Evolutionary conservation across 53 echinoderm and acorn worm species (phyloP).

Genomic region (Echinometra lucunter): DNA sequence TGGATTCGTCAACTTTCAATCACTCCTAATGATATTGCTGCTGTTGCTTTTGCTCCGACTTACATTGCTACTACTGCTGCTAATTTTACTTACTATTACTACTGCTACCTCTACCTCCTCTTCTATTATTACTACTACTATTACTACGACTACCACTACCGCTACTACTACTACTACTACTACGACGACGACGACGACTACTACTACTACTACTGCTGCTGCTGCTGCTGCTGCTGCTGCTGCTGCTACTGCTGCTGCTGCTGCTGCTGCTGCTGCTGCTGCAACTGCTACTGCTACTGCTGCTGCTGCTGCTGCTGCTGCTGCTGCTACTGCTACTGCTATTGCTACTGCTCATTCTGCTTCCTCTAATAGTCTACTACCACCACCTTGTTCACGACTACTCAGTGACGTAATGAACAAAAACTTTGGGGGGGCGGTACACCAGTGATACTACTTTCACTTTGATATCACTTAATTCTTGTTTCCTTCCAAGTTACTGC

Average conservation of each 20-base stretch:
- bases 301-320: slow-evolving; percentile 29
- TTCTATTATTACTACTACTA: slow-evolving; percentile 29
- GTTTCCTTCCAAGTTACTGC: too few species aligned
- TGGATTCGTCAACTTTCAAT: not conserved
- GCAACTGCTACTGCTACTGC: slow-evolving; percentile 19
- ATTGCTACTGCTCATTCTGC: slow-evolving; percentile 6
- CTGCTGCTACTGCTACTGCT: slow-evolving; percentile 9
- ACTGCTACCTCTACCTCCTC: slow-evolving; percentile 6
- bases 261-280: slow-evolving; percentile 17
- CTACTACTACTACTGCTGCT: slow-evolving; percentile 49
- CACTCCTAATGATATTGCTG: not conserved
- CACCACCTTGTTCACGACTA: not conserved
- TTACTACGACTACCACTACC: slow-evolving; percentile 22
- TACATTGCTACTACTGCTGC: not conserved
- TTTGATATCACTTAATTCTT: not conserved
- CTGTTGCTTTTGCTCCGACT: not conserved
- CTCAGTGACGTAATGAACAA: too few species aligned
- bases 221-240: slow-evolving; percentile 14
- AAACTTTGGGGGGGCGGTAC: too few species aligned
- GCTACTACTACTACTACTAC: slow-evolving; percentile 38
- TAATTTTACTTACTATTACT: not conserved
- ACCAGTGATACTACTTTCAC: not conserved
- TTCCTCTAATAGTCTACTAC: not conserved
- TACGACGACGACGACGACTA: slow-evolving; percentile 29
- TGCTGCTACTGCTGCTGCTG: not conserved